Conservation (phyloP, 2,888 invertebrate species). For the Achlya flavicornis region DNA sequence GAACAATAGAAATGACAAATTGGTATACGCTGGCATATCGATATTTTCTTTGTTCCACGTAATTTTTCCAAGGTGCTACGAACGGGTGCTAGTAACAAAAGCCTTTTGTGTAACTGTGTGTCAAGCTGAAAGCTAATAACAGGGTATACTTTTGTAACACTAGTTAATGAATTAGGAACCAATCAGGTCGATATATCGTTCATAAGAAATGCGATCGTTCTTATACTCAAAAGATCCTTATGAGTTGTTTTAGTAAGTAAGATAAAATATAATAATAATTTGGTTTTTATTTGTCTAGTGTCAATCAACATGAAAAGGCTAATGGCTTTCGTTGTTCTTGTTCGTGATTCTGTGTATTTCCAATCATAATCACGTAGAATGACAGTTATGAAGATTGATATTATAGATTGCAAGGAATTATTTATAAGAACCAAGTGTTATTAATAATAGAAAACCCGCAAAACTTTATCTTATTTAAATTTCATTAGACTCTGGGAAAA, state of each 20-base stretch:
- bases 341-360: neutral
- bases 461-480: neutral
- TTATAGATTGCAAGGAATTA: neutral
- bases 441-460: neutral
- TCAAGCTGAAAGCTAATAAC: slow-evolving; percentile 32
- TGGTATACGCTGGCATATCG: slow-evolving; percentile 64
- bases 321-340: slow-evolving; percentile 5
- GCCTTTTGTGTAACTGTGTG: slow-evolving; percentile 33
- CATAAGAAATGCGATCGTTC: neutral
- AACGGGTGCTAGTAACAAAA: slow-evolving; percentile 54
- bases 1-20: slow-evolving; percentile 68
- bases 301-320: neutral
- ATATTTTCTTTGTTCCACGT: slow-evolving; percentile 60
- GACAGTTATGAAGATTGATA: slow-evolving; percentile 8
- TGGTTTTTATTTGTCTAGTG: neutral
- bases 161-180: neutral
- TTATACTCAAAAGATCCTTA: neutral
- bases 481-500: neutral
- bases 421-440: neutral
- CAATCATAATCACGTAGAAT: neutral
- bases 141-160: neutral
- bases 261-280: neutral
- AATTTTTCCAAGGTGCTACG: slow-evolving; percentile 59
- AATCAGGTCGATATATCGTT: neutral
- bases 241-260: neutral